Conservation (phyloP, 2,113 vertebrate genomes). For the Addax nasomaculatus region DNA sequence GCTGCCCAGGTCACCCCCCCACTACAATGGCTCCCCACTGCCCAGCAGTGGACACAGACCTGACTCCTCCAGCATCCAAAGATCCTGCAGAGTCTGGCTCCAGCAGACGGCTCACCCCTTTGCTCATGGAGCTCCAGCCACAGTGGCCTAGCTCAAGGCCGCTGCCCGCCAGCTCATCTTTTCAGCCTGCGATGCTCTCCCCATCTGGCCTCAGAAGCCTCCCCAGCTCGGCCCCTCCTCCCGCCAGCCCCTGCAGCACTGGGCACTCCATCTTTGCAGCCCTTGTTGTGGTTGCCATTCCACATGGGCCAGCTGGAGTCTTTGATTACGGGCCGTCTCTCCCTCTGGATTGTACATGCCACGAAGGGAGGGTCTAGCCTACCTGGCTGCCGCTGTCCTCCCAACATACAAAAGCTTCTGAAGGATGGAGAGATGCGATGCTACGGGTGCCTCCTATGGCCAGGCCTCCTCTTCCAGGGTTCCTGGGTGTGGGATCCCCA, state of each 20-base stretch:
- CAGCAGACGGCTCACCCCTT: neutral
- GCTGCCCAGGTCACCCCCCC: neutral
- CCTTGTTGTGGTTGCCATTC: fast-evolving
- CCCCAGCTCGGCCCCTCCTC: neutral
- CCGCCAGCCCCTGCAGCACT: fast-evolving
- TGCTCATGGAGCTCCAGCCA: neutral
- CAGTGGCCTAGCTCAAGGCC: neutral
- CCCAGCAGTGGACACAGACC: neutral
- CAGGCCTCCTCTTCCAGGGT: neutral
- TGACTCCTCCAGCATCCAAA: neutral
- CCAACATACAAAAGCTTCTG: no score
- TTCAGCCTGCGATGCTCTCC: neutral
- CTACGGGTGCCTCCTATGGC: fast-evolving
- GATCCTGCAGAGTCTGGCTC: neutral
- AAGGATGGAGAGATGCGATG: neutral
- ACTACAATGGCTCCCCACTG: neutral
- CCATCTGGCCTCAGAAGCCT: neutral
- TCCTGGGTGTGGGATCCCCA: neutral
- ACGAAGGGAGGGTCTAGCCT: neutral
- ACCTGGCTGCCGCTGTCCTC: neutral
- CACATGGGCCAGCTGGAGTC: neutral
- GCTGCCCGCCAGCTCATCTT: neutral
- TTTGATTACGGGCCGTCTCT: neutral
- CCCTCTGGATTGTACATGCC: neutral
- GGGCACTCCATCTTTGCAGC: no score